Evolutionary conservation across 2,797 vertebrate species (phyloP).

Genomic region (Gymnothorax javanicus): DNA sequence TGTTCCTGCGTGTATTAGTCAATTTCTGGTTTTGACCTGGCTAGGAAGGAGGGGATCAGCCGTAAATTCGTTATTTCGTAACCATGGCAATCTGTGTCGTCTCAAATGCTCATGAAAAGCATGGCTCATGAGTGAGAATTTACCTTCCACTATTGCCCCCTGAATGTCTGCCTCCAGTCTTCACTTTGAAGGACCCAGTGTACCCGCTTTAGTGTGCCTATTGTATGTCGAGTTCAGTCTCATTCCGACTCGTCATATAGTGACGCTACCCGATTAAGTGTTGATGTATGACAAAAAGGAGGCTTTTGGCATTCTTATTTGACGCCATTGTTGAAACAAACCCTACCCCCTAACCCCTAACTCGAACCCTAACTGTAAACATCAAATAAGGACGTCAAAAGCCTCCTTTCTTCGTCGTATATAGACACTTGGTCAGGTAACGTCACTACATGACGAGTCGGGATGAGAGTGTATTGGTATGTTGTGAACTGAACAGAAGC

Average conservation of each 20-base stretch:
- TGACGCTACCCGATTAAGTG: too few relatives aligned
- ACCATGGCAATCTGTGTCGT: background rate
- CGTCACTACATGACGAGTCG: too few relatives aligned
- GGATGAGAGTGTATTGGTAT: too few relatives aligned
- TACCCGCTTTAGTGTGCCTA: constrained; percentile 4
- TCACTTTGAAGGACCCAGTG: background rate
- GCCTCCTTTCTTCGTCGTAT: too few relatives aligned
- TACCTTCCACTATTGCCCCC: background rate
- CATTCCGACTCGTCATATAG: too few relatives aligned
- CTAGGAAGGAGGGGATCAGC: background rate
- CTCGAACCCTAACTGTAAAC: too few relatives aligned
- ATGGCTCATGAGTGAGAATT: constrained; percentile 12
- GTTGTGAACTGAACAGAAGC: background rate
- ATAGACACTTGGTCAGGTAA: too few relatives aligned
- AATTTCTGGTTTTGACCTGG: background rate
- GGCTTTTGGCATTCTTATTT: too few relatives aligned
- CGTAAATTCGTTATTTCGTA: background rate
- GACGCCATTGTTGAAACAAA: too few relatives aligned
- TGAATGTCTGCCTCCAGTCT: background rate
- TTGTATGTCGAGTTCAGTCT: background rate
- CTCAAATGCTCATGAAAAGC: background rate
- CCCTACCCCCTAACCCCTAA: too few relatives aligned
- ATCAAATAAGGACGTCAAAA: too few relatives aligned
- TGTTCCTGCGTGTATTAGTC: background rate
- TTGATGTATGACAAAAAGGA: too few relatives aligned